Base-by-base conservation (phyloP, 2,888 invertebrate genomes). In the Leucophenga maculata region DNA sequence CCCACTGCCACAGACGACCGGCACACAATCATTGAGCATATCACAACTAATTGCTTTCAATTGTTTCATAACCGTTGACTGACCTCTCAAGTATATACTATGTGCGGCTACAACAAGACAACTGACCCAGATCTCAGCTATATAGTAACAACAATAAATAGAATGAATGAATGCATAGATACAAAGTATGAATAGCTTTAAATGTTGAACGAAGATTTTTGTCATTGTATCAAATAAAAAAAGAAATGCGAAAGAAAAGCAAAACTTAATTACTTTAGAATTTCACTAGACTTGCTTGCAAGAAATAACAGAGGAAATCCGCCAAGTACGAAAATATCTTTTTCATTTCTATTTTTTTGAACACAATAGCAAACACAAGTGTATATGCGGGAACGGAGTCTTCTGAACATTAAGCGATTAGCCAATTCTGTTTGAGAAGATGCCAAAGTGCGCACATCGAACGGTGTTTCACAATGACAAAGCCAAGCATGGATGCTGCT, bases 31-130 rank as follows among this genome's bases (percentile, higher is more conserved):
- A 11, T 8, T 16, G 14, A 60, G 65, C 31, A 39, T 60, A 31
- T 32, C 72, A 62, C 69, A 70, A 72, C 78, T 81, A 80, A 80
- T 82, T 80, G 79, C 75, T 78, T 76, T 72, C 79, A 79, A 80
- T 78, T 80, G 77, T 77, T 79, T 75, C 76, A 73, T 75, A 82
- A 82, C 83, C 78, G 82, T 80, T 82, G 74, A 64, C 69, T 75
- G 59, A 60, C 59, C 59, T 60, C 32, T 39, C 11, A 39, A 39
- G 39, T 11, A 39, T 11, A 39, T 39, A 60, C 59, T 60, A 16
- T 31, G 11, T 20, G 13, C 52, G 16, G 0, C 3, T 16, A 8
- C n/a, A 60, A 18, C n/a, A 16, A 39, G 11, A 1, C 8, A 11
- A 60, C 32, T 60, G 80, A 80, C 81, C 82, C 69, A 65, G 70